Evolutionary conservation across 1,140 invertebrate genomes (phyloP).

Genomic region (Drosophila bocqueti): DNA sequence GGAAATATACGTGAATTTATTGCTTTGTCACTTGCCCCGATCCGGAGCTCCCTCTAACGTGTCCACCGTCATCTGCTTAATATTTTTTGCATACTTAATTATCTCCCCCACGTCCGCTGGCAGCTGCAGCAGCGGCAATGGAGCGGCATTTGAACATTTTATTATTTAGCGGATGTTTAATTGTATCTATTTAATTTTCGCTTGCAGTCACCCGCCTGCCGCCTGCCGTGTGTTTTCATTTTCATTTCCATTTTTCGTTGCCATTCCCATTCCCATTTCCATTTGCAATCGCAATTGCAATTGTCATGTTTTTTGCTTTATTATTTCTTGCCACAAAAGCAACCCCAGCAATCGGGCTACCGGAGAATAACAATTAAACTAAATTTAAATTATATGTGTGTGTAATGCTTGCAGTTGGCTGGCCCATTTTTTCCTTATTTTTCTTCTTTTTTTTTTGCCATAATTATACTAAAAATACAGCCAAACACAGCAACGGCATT

Average conservation of each 20-base stretch:
- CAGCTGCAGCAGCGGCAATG: slow-evolving; percentile 28
- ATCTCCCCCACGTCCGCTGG: slow-evolving; percentile 38
- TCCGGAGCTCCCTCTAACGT: background rate
- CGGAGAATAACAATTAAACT: slow-evolving; percentile 84
- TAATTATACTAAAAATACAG: slow-evolving; percentile 81
- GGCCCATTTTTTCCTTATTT: slow-evolving; percentile 35
- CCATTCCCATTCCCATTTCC: slow-evolving; percentile 39
- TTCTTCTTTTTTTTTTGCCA: slow-evolving; percentile 22
- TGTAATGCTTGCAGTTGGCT: slow-evolving; percentile 68
- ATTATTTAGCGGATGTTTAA: slow-evolving; percentile 84
- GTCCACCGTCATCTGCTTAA: slow-evolving; percentile 39
- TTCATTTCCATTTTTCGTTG: slow-evolving; percentile 32
- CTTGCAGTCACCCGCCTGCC: slow-evolving; percentile 51
- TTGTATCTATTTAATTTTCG: slow-evolving; percentile 84
- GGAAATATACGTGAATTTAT: slow-evolving; percentile 41
- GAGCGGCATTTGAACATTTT: slow-evolving; percentile 71
- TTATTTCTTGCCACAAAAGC: slow-evolving; percentile 62
- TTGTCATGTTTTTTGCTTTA: slow-evolving; percentile 71
- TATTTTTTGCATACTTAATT: slow-evolving; percentile 57
- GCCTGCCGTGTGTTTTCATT: slow-evolving; percentile 57
- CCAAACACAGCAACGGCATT: slow-evolving; percentile 47
- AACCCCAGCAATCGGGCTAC: slow-evolving; percentile 52
- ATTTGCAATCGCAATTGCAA: slow-evolving; percentile 63
- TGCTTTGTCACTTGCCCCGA: slow-evolving; percentile 30
- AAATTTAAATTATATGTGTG: slow-evolving; percentile 84